Evolutionary conservation across 1,140 invertebrate species (phyloP).

Genomic region (Bombus sibiricus): DNA sequence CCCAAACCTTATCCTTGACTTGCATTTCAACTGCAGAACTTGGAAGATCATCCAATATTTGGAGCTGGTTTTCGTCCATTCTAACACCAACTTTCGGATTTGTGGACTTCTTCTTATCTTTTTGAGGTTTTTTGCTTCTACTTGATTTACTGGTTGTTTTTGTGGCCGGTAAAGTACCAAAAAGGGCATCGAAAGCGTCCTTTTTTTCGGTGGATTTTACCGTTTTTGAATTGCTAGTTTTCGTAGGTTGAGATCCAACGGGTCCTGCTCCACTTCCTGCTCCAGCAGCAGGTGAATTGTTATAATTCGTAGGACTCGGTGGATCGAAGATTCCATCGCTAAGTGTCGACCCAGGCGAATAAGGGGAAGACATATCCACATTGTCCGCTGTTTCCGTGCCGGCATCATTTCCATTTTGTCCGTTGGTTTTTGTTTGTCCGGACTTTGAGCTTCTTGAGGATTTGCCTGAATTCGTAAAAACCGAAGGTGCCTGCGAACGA

Average conservation of each 20-base stretch:
- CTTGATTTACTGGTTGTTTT: slow-evolving; percentile 62
- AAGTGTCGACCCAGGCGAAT: slow-evolving; percentile 92
- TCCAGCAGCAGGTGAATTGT: slow-evolving; percentile 69
- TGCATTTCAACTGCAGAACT: slow-evolving; percentile 97
- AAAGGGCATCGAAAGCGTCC: slow-evolving; percentile 84
- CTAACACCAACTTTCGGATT: slow-evolving; percentile 87
- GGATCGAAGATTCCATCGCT: slow-evolving; percentile 94
- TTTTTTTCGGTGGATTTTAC: slow-evolving; percentile 77
- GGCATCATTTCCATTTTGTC: slow-evolving; percentile 81
- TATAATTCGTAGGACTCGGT: slow-evolving; percentile 84
- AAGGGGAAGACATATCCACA: slow-evolving; percentile 91
- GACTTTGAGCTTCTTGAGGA: slow-evolving; percentile 61
- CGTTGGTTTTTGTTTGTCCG: slow-evolving; percentile 61
- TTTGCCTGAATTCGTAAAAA: slow-evolving; percentile 74
- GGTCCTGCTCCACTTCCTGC: slow-evolving; percentile 16
- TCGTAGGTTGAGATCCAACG: slow-evolving; percentile 51
- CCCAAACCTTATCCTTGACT: slow-evolving; percentile 96
- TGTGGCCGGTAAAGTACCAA: slow-evolving; percentile 80
- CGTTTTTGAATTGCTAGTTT: slow-evolving; percentile 73
- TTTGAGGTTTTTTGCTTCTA: slow-evolving; percentile 78
- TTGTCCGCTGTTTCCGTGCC: slow-evolving; percentile 71
- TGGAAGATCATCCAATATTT: slow-evolving; percentile 93
- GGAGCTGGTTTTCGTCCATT: slow-evolving; percentile 90
- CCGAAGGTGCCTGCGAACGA: slow-evolving; percentile 75
- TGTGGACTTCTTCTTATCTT: slow-evolving; percentile 83